These are phyloP conservation scores for Syngnathus floridae DNA, from an alignment of 2,113 vertebrate species.

Conservation along the genomic window DNA sequence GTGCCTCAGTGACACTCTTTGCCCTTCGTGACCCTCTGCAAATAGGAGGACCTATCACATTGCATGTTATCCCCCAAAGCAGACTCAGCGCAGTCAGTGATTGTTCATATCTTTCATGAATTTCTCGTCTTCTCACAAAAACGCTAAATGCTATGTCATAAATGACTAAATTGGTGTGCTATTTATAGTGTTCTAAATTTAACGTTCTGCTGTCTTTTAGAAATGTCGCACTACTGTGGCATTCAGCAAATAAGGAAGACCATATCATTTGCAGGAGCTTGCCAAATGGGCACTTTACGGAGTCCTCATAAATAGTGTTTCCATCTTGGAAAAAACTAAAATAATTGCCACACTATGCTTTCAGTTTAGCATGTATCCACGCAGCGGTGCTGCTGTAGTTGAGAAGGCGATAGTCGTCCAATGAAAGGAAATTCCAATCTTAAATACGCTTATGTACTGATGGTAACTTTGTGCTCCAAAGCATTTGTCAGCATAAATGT, in stretches of 20 bases:
- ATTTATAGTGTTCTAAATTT: constrained; percentile 8
- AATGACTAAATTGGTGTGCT: neutral
- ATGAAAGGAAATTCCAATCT: neutral
- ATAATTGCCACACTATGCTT: neutral
- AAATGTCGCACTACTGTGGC: constrained; percentile 8
- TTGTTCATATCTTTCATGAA: constrained; percentile 1
- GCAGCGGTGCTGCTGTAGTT: neutral
- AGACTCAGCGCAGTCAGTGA: constrained; percentile 28
- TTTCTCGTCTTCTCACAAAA: constrained; percentile 5
- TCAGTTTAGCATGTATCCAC: neutral
- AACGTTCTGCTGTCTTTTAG: constrained; percentile 3
- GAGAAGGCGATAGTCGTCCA: neutral
- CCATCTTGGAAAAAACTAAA: neutral
- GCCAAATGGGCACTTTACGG: neutral
- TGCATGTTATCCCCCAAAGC: constrained; percentile 55
- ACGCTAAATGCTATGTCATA: neutral
- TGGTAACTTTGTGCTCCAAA: neutral
- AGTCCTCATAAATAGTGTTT: neutral
- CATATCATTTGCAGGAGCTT: constrained; percentile 4
- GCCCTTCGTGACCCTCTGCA: constrained; percentile 50
- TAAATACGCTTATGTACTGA: neutral
- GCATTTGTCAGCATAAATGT: neutral
- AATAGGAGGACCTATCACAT: constrained; percentile 56
- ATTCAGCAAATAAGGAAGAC: neutral
- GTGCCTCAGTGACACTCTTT: constrained; percentile 26